phyloP scores from a whole-genome alignment of 2,113 vertebrate genomes.

The Sphaerodactylus townsendi region DNA sequence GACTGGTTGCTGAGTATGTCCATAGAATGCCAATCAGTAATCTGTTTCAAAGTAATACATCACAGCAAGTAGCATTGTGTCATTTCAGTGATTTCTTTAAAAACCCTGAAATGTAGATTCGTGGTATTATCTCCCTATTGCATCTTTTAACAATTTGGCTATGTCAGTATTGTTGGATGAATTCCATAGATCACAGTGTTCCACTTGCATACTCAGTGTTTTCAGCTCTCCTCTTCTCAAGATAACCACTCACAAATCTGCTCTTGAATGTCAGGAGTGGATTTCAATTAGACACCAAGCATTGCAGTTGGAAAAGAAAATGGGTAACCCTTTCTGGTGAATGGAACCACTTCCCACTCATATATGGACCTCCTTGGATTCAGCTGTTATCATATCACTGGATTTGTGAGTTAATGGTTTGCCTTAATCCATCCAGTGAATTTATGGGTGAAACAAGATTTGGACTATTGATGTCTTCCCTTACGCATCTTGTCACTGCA shows the following conservation, averaged over 20 bases:
- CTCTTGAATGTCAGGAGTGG: neutral
- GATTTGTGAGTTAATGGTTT: neutral
- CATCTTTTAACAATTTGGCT: neutral
- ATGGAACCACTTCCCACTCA: neutral
- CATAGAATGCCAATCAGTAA: neutral
- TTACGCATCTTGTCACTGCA: neutral
- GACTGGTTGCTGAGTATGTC: slow-evolving; percentile 14
- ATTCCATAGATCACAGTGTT: neutral
- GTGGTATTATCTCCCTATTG: neutral
- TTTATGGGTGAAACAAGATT: neutral
- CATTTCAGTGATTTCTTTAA: neutral
- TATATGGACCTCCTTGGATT: neutral
- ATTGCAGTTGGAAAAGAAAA: neutral
- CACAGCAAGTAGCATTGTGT: neutral
- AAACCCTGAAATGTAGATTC: neutral
- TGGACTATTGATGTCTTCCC: neutral
- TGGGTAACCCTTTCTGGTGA: no score
- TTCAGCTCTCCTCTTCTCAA: neutral
- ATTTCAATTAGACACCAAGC: neutral
- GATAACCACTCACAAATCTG: neutral
- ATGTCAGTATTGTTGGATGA: neutral
- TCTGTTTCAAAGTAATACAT: neutral
- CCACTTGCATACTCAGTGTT: neutral
- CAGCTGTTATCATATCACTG: neutral
- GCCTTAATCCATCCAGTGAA: neutral